Evolutionary conservation across 2,888 invertebrate genomes (phyloP), one percentile per base, ranked within the genome.

Genomic region (Phytoseiulus persimilis): DNA sequence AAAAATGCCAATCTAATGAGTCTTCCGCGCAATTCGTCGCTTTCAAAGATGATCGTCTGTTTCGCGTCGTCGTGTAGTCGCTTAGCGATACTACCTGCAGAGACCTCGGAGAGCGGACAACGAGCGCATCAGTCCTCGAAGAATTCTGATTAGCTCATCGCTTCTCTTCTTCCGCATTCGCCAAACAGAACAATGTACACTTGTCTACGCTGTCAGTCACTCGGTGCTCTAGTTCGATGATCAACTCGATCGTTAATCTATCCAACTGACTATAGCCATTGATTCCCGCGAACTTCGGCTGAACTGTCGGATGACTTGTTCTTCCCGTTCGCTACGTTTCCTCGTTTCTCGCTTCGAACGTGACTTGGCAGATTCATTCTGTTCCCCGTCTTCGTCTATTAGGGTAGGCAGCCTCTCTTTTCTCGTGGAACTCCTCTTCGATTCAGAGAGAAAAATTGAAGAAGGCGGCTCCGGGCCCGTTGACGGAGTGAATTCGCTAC

Each of bases 111-210:
- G 18, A 14, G 65, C 65, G 65, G 28, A 23, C 1, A 14, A 23
- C 65, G 39, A 39, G 39, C 5, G 65, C 65, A 65, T 65, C 65
- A 28, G 65, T 65, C 65, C 65, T 65, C 18, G 65, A 65, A 65
- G 65, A 65, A 65, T 65, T 65, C 65, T 65, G 65, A 65, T 65
- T 65, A 65, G 65, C 65, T 65, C 65, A 65, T 65, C 65, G 65
- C 65, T 65, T 65, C 65, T 65, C 65, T 14, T 65, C 65, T 65
- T 65, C 65, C 65, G 65, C 65, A 65, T 65, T 65, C 65, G 65
- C 65, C 65, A 65, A 65, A 65, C 28, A 65, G 65, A 65, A 65
- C 65, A 65, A 65, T 65, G 65, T 65, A 65, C 65, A 65, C 65
- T 28, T 65, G 65, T 65, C 65, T 65, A 65, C 65, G 65, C 23